Evolutionary conservation across 2,113 vertebrate species (phyloP).

Genomic region (Chionodraco myersi): DNA sequence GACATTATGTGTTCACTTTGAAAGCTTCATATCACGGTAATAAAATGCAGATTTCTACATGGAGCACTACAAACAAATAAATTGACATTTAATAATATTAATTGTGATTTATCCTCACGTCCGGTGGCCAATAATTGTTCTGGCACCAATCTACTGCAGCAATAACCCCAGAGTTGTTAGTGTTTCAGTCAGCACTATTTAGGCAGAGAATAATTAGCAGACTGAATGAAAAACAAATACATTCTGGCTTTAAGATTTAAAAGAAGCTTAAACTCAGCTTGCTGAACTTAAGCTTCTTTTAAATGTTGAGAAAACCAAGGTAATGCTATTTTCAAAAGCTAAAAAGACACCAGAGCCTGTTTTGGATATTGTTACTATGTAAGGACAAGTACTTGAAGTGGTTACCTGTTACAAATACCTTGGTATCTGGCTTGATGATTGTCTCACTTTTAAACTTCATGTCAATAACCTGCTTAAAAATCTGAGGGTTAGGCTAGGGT

Average conservation of each 20-base stretch:
- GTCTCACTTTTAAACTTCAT: too few species aligned
- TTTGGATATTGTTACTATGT: too few species aligned
- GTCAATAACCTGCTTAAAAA: too few species aligned
- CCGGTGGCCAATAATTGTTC: not conserved
- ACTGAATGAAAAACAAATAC: conserved; percentile 9
- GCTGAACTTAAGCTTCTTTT: too few species aligned
- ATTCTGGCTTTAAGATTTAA: not conserved
- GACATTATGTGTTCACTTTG: conserved; percentile 1
- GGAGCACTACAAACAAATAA: not conserved
- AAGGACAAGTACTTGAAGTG: too few species aligned
- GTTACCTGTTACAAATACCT: too few species aligned
- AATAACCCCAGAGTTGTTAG: not conserved
- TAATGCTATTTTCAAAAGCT: too few species aligned
- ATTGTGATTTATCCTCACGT: not conserved
- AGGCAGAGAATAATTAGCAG: conserved; percentile 8
- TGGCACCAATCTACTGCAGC: not conserved
- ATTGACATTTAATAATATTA: not conserved
- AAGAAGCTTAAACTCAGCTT: too few species aligned
- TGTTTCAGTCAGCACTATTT: conserved; percentile 21
- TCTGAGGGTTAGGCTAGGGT: too few species aligned
- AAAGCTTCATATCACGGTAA: not conserved
- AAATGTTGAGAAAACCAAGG: too few species aligned
- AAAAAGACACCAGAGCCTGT: too few species aligned
- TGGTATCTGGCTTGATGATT: too few species aligned
- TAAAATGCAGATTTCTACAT: not conserved